A percentile compares a stretch with the other conserved stretches of the same genome.
Conservation (phyloP, 2,113 vertebrate species). For the Odocoileus hemionus region DNA sequence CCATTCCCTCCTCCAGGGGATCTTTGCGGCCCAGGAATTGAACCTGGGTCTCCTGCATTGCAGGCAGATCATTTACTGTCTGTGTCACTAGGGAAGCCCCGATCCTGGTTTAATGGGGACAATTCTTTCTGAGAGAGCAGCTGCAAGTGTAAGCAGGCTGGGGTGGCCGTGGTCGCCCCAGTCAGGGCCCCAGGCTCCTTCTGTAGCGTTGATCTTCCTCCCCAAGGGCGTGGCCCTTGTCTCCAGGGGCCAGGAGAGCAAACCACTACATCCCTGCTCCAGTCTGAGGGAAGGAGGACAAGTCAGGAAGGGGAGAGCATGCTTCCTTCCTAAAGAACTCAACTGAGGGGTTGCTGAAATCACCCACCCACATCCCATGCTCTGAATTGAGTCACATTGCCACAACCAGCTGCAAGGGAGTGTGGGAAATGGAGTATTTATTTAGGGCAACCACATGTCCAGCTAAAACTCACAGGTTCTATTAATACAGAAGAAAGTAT, state of each 20-base stretch:
- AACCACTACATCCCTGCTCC: neutral
- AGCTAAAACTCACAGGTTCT: neutral
- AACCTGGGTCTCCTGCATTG: neutral
- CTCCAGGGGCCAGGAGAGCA: neutral
- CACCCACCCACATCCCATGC: neutral
- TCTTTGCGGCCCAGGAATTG: neutral
- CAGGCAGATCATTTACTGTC: neutral
- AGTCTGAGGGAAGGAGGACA: neutral
- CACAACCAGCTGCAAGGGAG: neutral
- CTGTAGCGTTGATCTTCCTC: neutral
- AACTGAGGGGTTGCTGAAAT: neutral
- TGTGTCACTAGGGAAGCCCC: neutral
- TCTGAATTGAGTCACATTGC: neutral
- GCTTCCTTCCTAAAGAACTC: neutral
- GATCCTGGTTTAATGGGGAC: neutral
- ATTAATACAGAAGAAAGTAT: neutral
- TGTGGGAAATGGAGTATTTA: neutral
- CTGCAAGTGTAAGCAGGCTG: neutral
- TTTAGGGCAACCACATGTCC: neutral
- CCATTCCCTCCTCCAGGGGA: neutral
- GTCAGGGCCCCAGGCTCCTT: neutral
- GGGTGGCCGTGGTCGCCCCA: neutral
- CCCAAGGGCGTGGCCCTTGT: neutral
- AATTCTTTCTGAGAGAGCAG: neutral
- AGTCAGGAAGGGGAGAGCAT: neutral